phyloP scores from a whole-genome alignment of 2,888 invertebrate species.

The Lymantria monacha region DNA sequence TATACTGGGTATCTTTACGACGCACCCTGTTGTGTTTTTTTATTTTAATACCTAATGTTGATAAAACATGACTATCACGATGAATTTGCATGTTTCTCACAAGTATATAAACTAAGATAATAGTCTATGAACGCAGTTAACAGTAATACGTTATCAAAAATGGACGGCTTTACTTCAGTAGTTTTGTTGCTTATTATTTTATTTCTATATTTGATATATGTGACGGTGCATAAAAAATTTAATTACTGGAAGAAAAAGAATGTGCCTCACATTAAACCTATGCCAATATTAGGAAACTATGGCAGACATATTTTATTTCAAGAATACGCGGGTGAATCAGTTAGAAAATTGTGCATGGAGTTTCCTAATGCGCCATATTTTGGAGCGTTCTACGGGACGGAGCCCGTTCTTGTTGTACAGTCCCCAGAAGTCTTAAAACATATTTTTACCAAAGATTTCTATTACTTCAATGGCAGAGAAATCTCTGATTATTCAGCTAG shows the following conservation, averaged over 20 bases:
- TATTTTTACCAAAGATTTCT: constrained; percentile 47
- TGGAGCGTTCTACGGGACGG: constrained; percentile 51
- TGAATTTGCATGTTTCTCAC: too few species aligned
- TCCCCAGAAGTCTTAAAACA: constrained; percentile 47
- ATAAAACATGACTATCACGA: too few species aligned
- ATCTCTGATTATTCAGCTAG: constrained; percentile 32
- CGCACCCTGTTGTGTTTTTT: too few species aligned
- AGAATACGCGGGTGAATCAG: constrained; percentile 22
- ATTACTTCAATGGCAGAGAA: constrained; percentile 52
- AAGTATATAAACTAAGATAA: too few species aligned
- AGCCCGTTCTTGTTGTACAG: constrained; percentile 46
- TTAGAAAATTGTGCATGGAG: constrained; percentile 37
- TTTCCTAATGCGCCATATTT: constrained; percentile 45
- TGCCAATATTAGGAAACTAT: constrained; percentile 47
- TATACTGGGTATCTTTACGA: too few species aligned
- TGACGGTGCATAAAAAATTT: constrained; percentile 21
- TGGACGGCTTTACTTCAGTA: neutral
- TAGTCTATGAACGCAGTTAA: too few species aligned
- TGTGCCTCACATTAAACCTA: constrained; percentile 38
- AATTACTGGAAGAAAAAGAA: constrained; percentile 47
- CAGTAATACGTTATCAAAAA: neutral
- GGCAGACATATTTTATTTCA: constrained; percentile 37
- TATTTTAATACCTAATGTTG: too few species aligned
- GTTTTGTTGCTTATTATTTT: neutral
- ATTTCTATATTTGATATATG: constrained; percentile 13